These are phyloP conservation scores for Tiliacea citrago DNA, from an alignment of 2,888 invertebrate genomes.

Conservation along the genomic window DNA sequence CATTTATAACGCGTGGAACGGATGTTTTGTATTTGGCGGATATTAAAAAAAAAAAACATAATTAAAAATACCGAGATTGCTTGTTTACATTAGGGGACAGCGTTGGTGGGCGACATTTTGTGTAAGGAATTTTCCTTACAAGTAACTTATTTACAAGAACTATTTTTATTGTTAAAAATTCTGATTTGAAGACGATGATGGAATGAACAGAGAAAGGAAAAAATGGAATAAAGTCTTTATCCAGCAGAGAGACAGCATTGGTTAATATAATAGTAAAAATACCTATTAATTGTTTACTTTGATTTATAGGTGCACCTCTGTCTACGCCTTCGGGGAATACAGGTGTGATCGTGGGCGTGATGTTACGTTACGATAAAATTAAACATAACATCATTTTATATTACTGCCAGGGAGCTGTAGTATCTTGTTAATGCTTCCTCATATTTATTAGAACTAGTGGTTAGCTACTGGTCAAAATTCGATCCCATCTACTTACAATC, in stretches of 20 bases:
- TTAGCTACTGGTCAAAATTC: too few species aligned
- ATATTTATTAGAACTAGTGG: background rate
- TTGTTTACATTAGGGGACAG: conserved; percentile 49
- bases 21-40: conserved; percentile 80
- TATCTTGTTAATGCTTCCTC: background rate
- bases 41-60: conserved; percentile 61
- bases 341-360: too few species aligned
- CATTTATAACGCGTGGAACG: conserved; percentile 82
- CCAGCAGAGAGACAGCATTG: background rate
- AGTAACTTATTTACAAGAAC: conserved; percentile 7
- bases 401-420: background rate
- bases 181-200: background rate
- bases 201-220: background rate
- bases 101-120: conserved; percentile 11
- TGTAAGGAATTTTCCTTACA: conserved; percentile 14
- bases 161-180: background rate
- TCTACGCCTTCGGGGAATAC: background rate
- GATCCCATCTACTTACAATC: too few species aligned
- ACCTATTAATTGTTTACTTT: background rate
- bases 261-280: background rate
- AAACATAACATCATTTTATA: too few species aligned
- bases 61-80: conserved; percentile 57
- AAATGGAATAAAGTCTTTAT: background rate
- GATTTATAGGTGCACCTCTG: background rate
- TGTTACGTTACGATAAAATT: too few species aligned